Percentiles rank a stretch among this genome's conserved stretches.
Conservation (phyloP, 2,888 invertebrate species). For the Diarsia dahlii region DNA sequence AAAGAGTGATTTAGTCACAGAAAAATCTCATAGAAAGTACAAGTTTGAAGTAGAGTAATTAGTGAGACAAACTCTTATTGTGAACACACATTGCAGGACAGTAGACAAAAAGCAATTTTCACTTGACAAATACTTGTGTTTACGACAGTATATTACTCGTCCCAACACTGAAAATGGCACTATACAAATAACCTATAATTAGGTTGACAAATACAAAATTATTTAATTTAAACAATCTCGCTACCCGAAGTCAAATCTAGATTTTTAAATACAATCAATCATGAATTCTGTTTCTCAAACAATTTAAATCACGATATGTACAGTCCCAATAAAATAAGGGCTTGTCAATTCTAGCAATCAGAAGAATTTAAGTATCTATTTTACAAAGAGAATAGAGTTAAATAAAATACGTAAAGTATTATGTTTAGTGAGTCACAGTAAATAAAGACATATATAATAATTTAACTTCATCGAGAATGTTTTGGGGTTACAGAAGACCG, state of each 20-base stretch:
- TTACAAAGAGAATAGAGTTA: slow-evolving; percentile 60
- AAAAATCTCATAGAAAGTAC: slow-evolving; percentile 63
- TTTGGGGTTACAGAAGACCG: slow-evolving; percentile 56
- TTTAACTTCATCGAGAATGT: slow-evolving; percentile 59
- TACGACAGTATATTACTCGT: slow-evolving; percentile 64
- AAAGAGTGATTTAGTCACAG: slow-evolving; percentile 62
- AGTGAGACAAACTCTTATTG: slow-evolving; percentile 58
- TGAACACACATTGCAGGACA: slow-evolving; percentile 68
- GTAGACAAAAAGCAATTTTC: slow-evolving; percentile 65
- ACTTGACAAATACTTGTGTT: slow-evolving; percentile 63
- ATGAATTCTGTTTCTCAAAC: slow-evolving; percentile 67
- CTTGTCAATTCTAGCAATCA: slow-evolving; percentile 52
- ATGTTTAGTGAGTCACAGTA: slow-evolving; percentile 62
- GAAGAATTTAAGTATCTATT: slow-evolving; percentile 57
- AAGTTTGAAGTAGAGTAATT: slow-evolving; percentile 54
- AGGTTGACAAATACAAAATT: slow-evolving; percentile 65
- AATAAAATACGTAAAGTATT: slow-evolving; percentile 60
- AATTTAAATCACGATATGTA: slow-evolving; percentile 76
- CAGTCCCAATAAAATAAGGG: slow-evolving; percentile 68
- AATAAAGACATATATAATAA: slow-evolving; percentile 54
- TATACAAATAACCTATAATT: slow-evolving; percentile 75
- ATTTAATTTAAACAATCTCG: slow-evolving; percentile 68
- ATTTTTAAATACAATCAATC: slow-evolving; percentile 64
- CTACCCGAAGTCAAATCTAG: slow-evolving; percentile 63
- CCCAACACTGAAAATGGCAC: slow-evolving; percentile 84